Base-by-base conservation (phyloP, 2,888 invertebrate genomes). In the Drosophila melanocephala region DNA sequence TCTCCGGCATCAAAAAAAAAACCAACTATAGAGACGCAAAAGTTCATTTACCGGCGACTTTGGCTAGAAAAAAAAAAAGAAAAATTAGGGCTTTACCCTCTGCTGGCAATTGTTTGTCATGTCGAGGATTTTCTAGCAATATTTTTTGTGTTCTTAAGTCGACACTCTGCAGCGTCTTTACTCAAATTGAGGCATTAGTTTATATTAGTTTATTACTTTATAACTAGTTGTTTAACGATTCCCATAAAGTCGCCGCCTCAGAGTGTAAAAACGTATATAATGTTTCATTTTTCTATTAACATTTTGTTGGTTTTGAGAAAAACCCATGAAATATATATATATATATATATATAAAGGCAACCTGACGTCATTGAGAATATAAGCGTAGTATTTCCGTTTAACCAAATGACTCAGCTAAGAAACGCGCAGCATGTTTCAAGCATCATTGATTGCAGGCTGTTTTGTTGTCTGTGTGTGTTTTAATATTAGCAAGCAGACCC, bases 351-450 rank as follows among this genome's bases (percentile, higher is more conserved):
- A n/a, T 58, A 52, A 16, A 57, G 28, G 6, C 47, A 52, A 66
- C 59, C 63, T 80, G 80, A 81, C 79, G 75, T 81, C 80, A 81
- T 72, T 55, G 14, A 81, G 82, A 75, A 78, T 67, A 58, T n/a
- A 58, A 50, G 58, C 52, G 22, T 50, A 52, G 52, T 62, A 74
- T 78, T 81, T 78, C 74, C 79, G 81, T 64, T 81, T 73, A 30
- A 22, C 5, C 16, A 26, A 22, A 72, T 79, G 81, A 79, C 39
- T 79, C 68, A 81, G 59, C 30, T 26, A 10, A 44, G 65, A 50
- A 61, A 57, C 52, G 50, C 77, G 37, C 22, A 37, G 39, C n/a
- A 57, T 19, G 3, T 63, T 75, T 68, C 52, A 67, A 72, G 47
- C 72, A 57, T 56, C 64, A 79, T 64, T 61, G 67, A 63, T 44